Base-by-base conservation (phyloP, 2,113 vertebrate genomes). In the Elephantulus edwardii region DNA sequence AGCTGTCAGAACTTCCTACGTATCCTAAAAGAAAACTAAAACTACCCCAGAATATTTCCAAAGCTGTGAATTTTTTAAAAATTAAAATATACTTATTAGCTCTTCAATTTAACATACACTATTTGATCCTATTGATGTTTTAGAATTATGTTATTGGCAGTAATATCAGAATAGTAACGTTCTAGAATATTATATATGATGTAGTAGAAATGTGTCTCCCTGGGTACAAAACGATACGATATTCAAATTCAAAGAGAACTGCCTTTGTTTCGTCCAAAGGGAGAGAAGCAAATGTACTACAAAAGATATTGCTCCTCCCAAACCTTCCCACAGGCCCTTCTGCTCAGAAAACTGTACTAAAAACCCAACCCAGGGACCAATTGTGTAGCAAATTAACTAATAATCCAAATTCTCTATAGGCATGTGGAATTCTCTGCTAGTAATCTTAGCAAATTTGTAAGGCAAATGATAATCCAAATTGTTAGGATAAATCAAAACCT, bases 191-290 rank as follows among this genome's bases (percentile, higher is more conserved):
- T 71, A 60, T 2, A 72, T 20, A 35, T 26, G 17, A 81, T 46
- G 6, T 3, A 66, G 22, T 77, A 38, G 76, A 58, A 50, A 76
- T 5, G 52, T 42, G 76, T 54, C 85, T 40, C 38, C 5, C 28
- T 75, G 75, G 9, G 58, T 48, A 12, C 28, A 78, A 42, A 85
- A 56, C 68, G 13, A 76, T 72, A 80, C 91, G 35, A 66, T 75
- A 85, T 48, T 91, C 66, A 76, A 30, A 83, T 79, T 52, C 78
- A 80, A n/a, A 33, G 33, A 91, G 44, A 30, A 30, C 6, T 56
- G 6, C 44, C 38, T 5, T 54, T 44, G 68, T 24, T 52, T 78
- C 58, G 38, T 35, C 10, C n/a, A 24, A 40, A 68, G 33, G 38
- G 30, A 38, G 70, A 86, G 28, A n/a, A 89, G 40, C 17, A 44